These are phyloP conservation scores for Heliocidaris erythrogramma DNA, from an alignment of 35 echinoderm and acorn worm species.

Conservation along the genomic window DNA sequence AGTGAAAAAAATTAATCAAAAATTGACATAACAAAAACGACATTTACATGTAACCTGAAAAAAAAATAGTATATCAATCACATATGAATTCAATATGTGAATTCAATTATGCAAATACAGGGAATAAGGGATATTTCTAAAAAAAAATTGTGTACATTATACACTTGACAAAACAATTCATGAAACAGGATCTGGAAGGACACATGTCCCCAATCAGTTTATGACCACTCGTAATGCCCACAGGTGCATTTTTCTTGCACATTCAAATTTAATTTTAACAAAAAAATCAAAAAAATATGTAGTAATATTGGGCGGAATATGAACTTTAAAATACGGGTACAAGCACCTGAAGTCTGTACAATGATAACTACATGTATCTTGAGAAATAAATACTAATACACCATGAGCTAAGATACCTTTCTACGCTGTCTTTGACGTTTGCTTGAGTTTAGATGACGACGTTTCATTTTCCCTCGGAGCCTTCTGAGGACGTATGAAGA, in stretches of 20 bases:
- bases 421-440: background rate
- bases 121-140: background rate
- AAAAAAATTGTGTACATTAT: background rate
- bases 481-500: background rate
- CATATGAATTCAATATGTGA: background rate
- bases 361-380: too few relatives aligned
- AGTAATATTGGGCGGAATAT: too few relatives aligned
- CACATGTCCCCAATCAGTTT: background rate
- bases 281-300: too few relatives aligned
- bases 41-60: background rate
- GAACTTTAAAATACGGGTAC: too few relatives aligned
- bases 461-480: background rate
- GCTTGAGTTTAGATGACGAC: background rate
- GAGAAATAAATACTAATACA: background rate
- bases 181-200: too few relatives aligned
- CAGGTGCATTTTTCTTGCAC: too few relatives aligned
- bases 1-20: too few relatives aligned
- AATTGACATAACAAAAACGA: background rate
- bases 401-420: slow-evolving; percentile 25
- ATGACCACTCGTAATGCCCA: too few relatives aligned
- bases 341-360: too few relatives aligned
- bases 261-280: too few relatives aligned
- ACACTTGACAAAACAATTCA: background rate
- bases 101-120: background rate
- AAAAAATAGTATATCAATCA: background rate